phyloP scores from a whole-genome alignment of 2,113 vertebrate genomes.

The Microtus oregoni region DNA sequence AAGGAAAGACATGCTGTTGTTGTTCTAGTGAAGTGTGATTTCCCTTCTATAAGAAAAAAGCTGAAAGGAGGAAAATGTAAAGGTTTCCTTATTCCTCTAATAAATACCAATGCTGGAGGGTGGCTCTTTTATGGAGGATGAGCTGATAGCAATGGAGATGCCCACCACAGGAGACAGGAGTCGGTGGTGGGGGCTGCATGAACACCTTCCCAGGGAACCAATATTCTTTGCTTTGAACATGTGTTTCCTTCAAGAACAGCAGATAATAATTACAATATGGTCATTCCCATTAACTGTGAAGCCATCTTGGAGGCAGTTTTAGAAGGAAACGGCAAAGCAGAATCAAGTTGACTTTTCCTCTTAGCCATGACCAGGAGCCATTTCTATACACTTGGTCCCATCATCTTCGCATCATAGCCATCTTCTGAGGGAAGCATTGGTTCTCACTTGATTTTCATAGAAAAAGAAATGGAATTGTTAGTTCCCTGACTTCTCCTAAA shows the following conservation, averaged over 20 bases:
- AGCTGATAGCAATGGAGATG: neutral
- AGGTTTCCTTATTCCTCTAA: neutral
- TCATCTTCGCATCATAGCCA: neutral
- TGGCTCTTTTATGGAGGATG: neutral
- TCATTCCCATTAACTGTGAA: conserved; percentile 40
- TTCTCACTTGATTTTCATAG: neutral
- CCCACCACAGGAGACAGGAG: neutral
- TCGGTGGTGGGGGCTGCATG: neutral
- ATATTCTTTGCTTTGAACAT: neutral
- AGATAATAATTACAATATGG: neutral
- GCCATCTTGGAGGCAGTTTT: neutral
- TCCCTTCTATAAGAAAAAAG: conserved; percentile 7
- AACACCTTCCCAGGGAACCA: neutral
- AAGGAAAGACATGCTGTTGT: neutral
- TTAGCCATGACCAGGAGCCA: neutral
- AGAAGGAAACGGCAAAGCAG: neutral
- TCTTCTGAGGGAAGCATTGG: neutral
- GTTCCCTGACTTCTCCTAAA: neutral
- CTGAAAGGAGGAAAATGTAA: neutral
- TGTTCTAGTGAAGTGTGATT: neutral
- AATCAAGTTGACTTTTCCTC: conserved; percentile 25
- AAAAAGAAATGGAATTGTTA: neutral
- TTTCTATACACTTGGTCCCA: neutral
- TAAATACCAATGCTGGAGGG: neutral
- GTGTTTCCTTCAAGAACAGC: neutral